Evolutionary conservation across 1,140 invertebrate species (phyloP), one percentile per base, ranked within the genome.

Genomic region (Trachymyrmex septentrionalis): DNA sequence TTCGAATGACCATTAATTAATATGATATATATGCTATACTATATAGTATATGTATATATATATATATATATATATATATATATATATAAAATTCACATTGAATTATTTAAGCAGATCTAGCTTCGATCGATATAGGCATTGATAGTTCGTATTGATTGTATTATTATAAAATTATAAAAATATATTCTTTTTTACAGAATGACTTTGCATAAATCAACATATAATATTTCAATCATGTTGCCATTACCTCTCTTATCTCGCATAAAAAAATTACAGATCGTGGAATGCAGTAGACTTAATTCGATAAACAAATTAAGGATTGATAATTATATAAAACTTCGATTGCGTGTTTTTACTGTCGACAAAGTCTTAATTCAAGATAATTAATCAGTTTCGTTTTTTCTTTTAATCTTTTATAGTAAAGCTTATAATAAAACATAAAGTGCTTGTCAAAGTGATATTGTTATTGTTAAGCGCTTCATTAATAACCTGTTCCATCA

Each of bases 401-500:
- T 7, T 78, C 1, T 21, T 1, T 1, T n/a, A 9, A 14, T 67
- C 48, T 80, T 78, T 34, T 53, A 30, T 34, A 67, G 16, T 34
- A 34, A 63, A 12, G 3, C 10, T 61, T 77, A 2, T 78, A 67
- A 63, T 10, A n/a, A 1, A 30, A 55, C 55, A 14, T 55, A 38
- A 71, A 81, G 14, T 24, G 21, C 48, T 21, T 9, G 16, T 48
- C 9, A 50, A 34, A 44, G 16, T 34, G n/a, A 27, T 71, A 57
- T 34, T 16, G 78, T 10, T 73, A 73, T 82, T 27, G 14, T 84
- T 72, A 57, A 81, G 38, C 1, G 6, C 34, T 63, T 48, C 34
- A 16, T 7, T 77, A 86, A 69, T 80, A 87, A 97, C 96, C 97
- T 90, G 96, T 96, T 71, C 97, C 96, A 93, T 97, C 94, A 21